Conservation (phyloP, 2,888 invertebrate species). For the Gnatocerus cornutus region DNA sequence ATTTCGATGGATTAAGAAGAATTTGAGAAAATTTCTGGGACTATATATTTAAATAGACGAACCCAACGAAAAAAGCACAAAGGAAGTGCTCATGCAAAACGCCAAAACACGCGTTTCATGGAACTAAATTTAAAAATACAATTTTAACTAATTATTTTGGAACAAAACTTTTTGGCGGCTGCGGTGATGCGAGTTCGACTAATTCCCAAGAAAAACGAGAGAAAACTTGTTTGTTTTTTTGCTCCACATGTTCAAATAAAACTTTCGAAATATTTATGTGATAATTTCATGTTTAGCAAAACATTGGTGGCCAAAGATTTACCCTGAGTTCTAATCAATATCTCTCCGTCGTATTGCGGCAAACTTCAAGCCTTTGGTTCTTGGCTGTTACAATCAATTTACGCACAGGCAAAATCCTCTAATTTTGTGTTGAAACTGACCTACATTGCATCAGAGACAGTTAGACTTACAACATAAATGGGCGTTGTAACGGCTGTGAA, state of each 20-base stretch:
- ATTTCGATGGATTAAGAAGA: too few species aligned
- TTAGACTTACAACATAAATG: constrained; percentile 9
- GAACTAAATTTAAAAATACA: constrained; percentile 9
- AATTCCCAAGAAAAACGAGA: neutral
- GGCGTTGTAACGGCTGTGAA: constrained; percentile 11
- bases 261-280: constrained; percentile 5
- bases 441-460: constrained; percentile 18
- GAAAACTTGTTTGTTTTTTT: neutral
- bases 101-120: constrained; percentile 3
- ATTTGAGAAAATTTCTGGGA: too few species aligned
- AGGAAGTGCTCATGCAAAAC: neutral
- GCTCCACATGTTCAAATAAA: neutral
- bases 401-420: too few species aligned
- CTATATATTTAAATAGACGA: too few species aligned
- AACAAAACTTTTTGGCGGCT: constrained; percentile 2
- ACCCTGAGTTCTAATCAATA: constrained; percentile 18
- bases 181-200: neutral
- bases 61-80: neutral
- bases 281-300: constrained; percentile 7
- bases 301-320: neutral
- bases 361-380: constrained; percentile 7
- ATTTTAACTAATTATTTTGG: constrained; percentile 5
- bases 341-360: constrained; percentile 23
- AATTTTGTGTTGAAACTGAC: constrained; percentile 21
- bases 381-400: neutral